Conservation (phyloP, 2,797 vertebrate genomes). For the Pogoniulus pusillus region DNA sequence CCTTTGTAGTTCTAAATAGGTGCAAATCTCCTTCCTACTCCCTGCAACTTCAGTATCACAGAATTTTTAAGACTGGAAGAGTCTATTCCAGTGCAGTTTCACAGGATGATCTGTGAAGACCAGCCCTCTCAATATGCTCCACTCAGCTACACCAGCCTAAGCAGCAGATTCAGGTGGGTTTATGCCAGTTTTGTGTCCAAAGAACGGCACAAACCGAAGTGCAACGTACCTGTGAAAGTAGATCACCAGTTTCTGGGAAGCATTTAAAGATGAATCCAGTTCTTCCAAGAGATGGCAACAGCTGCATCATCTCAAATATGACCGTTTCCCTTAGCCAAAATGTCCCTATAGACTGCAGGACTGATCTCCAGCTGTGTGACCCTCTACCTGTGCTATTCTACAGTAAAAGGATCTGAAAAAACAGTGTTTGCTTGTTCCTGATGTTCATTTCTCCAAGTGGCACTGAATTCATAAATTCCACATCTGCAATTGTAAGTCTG, state of each 20-base stretch:
- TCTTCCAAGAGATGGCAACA: constrained; percentile 2
- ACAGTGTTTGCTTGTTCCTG: neutral
- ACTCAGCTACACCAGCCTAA: neutral
- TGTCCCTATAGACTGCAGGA: neutral
- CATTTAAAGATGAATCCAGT: neutral
- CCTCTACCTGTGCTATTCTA: neutral
- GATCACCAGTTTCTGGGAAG: neutral
- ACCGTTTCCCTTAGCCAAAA: neutral
- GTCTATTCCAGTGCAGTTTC: neutral
- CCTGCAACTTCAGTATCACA: neutral
- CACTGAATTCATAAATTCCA: neutral
- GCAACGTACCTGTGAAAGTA: constrained; percentile 4
- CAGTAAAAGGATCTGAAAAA: neutral
- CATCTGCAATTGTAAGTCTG: neutral
- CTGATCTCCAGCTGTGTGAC: neutral
- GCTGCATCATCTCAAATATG: neutral
- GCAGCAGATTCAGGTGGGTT: neutral
- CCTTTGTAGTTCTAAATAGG: neutral
- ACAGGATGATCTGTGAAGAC: neutral
- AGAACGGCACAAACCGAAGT: neutral
- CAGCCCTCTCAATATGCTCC: neutral
- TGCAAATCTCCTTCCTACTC: neutral
- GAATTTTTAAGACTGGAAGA: too few species aligned
- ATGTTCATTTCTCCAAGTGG: neutral
- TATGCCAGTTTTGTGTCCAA: neutral